Evolutionary conservation across 2,113 vertebrate species (phyloP).

Genomic region (Arenaria interpres): DNA sequence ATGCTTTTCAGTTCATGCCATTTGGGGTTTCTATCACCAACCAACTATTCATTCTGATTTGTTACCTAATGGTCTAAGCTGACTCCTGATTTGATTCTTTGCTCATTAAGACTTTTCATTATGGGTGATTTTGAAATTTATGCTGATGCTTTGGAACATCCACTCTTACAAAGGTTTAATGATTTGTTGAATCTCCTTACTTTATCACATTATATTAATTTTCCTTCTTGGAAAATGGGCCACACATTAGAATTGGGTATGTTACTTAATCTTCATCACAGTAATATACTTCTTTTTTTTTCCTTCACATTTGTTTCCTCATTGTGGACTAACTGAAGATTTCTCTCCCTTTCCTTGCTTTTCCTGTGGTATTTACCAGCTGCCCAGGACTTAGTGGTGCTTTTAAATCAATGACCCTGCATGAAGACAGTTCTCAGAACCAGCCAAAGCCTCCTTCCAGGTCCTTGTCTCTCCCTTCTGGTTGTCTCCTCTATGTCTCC

Average conservation of each 20-base stretch:
- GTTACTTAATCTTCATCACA: slow-evolving; percentile 48
- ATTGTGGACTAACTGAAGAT: background rate
- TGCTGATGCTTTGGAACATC: background rate
- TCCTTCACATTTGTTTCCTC: background rate
- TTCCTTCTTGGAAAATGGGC: background rate
- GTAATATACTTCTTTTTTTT: background rate
- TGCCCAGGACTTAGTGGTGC: background rate
- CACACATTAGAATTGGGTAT: background rate
- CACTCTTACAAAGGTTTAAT: slow-evolving; percentile 11
- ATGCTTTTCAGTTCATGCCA: background rate
- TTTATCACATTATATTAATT: slow-evolving; percentile 43
- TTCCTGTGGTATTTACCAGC: background rate
- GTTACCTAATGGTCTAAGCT: background rate
- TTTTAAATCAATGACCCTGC: background rate
- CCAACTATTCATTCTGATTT: background rate
- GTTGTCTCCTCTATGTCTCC: background rate
- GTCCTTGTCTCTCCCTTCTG: background rate
- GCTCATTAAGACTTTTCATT: slow-evolving; percentile 24
- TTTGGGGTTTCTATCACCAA: slow-evolving; percentile 3
- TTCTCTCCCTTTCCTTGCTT: background rate
- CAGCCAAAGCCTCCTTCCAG: background rate
- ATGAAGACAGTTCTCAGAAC: background rate
- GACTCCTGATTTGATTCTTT: slow-evolving; percentile 14
- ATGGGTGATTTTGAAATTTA: slow-evolving; percentile 20
- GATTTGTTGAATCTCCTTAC: slow-evolving; percentile 34